phyloP scores from a whole-genome alignment of 2,888 invertebrate genomes.

The Lycaena phlaeas region DNA sequence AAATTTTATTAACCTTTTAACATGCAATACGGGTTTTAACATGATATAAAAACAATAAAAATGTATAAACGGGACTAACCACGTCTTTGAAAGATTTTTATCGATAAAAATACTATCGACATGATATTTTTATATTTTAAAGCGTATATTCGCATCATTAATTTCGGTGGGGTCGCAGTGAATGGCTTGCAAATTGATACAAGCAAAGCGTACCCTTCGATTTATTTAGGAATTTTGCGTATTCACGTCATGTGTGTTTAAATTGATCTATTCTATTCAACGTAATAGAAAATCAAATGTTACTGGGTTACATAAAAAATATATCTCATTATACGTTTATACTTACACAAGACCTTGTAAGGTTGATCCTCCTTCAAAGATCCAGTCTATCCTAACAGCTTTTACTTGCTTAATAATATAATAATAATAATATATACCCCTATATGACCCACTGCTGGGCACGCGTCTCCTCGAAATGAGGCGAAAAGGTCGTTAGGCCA shows the following conservation, averaged over 20 bases:
- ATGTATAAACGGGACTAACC: too few species aligned
- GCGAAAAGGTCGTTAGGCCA: too few species aligned
- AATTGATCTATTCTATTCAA: constrained; percentile 29
- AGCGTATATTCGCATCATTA: constrained; percentile 16
- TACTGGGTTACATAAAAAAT: constrained; percentile 14
- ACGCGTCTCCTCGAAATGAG: too few species aligned
- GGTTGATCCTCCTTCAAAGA: too few species aligned
- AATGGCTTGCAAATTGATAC: constrained; percentile 59
- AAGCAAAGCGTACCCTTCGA: constrained; percentile 46
- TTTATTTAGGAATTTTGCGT: constrained; percentile 58
- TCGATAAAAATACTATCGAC: constrained; percentile 6
- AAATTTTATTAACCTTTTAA: too few species aligned
- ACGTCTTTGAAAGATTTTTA: too few species aligned
- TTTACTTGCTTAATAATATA: too few species aligned
- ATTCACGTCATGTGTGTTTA: constrained; percentile 40
- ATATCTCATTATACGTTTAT: constrained; percentile 8
- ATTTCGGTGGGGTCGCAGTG: constrained; percentile 38
- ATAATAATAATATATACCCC: too few species aligned
- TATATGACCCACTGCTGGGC: too few species aligned
- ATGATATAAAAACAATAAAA: too few species aligned
- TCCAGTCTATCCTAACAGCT: too few species aligned
- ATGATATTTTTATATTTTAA: not conserved
- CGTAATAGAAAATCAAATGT: constrained; percentile 26
- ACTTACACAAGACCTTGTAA: constrained; percentile 6
- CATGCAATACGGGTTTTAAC: too few species aligned